Conservation (phyloP, 2,888 invertebrate genomes). For the Galerucella calmariensis region DNA sequence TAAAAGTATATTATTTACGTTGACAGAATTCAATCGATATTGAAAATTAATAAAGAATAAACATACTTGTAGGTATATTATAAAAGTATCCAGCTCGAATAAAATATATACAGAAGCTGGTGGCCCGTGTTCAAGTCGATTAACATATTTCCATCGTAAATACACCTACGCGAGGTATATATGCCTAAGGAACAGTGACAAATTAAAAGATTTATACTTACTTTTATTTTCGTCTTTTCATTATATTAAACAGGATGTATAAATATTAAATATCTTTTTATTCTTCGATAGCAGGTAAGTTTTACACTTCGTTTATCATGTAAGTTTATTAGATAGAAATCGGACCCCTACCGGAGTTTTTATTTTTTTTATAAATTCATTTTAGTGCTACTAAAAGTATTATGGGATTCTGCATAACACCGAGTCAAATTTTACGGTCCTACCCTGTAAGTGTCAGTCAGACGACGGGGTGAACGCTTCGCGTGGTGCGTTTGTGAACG, state of each 20-base stretch:
- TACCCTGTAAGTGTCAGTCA: too few relatives aligned
- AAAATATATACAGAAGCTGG: constrained; percentile 59
- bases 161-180: constrained; percentile 58
- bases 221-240: constrained; percentile 54
- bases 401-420: too few relatives aligned
- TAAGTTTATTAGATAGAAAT: constrained; percentile 30
- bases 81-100: constrained; percentile 55
- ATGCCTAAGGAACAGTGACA: constrained; percentile 59
- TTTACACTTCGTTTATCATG: constrained; percentile 34
- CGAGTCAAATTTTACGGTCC: too few relatives aligned
- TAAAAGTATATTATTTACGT: constrained; percentile 56
- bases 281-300: constrained; percentile 35
- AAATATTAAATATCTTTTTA: constrained; percentile 49
- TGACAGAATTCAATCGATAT: constrained; percentile 61
- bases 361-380: constrained; percentile 8
- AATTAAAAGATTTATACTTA: constrained; percentile 63
- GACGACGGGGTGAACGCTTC: too few relatives aligned
- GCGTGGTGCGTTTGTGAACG: too few relatives aligned
- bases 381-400: constrained; percentile 6
- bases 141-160: constrained; percentile 62
- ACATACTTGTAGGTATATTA: constrained; percentile 2
- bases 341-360: constrained; percentile 23
- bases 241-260: constrained; percentile 54
- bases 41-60: constrained; percentile 60
- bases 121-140: constrained; percentile 57